Conservation (phyloP, 2,888 invertebrate genomes). For the Taenaris catops region DNA sequence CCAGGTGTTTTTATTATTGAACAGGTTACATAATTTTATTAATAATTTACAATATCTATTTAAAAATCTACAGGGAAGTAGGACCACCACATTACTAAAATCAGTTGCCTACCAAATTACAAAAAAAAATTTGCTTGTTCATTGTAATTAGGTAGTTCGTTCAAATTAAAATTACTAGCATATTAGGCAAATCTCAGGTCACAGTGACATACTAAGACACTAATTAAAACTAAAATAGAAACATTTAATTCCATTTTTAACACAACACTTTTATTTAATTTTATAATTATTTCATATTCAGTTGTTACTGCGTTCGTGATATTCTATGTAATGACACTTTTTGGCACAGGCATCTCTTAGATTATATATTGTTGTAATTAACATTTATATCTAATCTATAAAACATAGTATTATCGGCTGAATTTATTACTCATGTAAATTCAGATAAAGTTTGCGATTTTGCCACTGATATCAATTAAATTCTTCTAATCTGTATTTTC, state of each 20-base stretch:
- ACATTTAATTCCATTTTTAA: too few relatives aligned
- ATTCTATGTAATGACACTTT: constrained; percentile 6
- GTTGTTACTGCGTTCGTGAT: constrained; percentile 11
- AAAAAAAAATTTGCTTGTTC: too few relatives aligned
- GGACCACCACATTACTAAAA: constrained; percentile 20
- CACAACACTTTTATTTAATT: too few relatives aligned
- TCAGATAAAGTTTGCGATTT: constrained; percentile 17
- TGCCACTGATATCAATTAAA: constrained; percentile 9
- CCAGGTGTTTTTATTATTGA: constrained; percentile 43
- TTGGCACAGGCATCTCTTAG: constrained; percentile 9
- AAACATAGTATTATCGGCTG: constrained; percentile 9
- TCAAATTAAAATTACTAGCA: too few relatives aligned
- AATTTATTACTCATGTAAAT: constrained; percentile 10
- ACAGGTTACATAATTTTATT: constrained; percentile 6
- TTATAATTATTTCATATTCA: constrained; percentile 2
- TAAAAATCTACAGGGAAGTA: constrained; percentile 9
- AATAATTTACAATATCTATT: constrained; percentile 3
- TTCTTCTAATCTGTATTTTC: constrained; percentile 3
- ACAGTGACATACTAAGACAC: too few relatives aligned
- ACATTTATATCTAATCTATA: constrained; percentile 19
- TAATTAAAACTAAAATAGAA: too few relatives aligned
- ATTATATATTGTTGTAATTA: constrained; percentile 18
- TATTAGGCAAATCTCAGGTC: too few relatives aligned
- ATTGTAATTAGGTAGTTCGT: too few relatives aligned
- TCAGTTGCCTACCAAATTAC: constrained; percentile 11